phyloP scores from a whole-genome alignment of 2,113 vertebrate genomes.

The Synodontis membranacea region DNA sequence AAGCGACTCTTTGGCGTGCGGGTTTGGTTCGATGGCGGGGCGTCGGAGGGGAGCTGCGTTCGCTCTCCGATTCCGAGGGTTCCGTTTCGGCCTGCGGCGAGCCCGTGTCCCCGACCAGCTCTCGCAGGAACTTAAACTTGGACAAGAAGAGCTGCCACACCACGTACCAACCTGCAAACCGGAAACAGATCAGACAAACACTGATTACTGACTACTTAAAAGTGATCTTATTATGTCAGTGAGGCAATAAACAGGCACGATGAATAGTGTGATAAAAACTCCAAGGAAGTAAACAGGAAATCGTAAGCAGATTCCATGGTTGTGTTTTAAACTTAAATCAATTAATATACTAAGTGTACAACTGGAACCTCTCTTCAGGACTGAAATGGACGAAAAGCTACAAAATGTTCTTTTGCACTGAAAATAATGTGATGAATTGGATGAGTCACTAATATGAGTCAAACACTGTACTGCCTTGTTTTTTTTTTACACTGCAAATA shows the following conservation, averaged over 20 bases:
- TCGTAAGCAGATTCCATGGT: no score
- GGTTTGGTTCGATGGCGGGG: slow-evolving; percentile 75
- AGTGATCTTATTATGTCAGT: background rate
- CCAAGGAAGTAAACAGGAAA: no score
- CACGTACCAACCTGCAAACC: slow-evolving; percentile 90
- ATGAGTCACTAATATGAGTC: background rate
- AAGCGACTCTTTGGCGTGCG: slow-evolving; percentile 78
- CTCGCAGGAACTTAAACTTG: slow-evolving; percentile 97
- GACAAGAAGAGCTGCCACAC: slow-evolving; percentile 98
- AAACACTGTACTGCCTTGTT: background rate
- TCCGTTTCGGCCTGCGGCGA: slow-evolving; percentile 86
- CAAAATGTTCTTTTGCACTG: background rate
- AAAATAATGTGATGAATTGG: background rate
- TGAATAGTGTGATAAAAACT: background rate
- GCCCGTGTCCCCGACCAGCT: slow-evolving; percentile 88
- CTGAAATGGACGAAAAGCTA: no score
- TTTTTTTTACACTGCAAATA: background rate
- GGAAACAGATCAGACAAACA: background rate
- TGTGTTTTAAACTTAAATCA: no score
- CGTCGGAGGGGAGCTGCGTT: slow-evolving; percentile 67
- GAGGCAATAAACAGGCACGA: background rate
- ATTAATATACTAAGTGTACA: no score
- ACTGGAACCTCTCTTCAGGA: no score
- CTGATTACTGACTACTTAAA: background rate
- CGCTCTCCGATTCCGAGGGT: slow-evolving; percentile 78